A percentile compares a stretch with the other conserved stretches of the same genome.
Conservation (phyloP, 2,113 vertebrate genomes). For the Theristicus caerulescens region DNA sequence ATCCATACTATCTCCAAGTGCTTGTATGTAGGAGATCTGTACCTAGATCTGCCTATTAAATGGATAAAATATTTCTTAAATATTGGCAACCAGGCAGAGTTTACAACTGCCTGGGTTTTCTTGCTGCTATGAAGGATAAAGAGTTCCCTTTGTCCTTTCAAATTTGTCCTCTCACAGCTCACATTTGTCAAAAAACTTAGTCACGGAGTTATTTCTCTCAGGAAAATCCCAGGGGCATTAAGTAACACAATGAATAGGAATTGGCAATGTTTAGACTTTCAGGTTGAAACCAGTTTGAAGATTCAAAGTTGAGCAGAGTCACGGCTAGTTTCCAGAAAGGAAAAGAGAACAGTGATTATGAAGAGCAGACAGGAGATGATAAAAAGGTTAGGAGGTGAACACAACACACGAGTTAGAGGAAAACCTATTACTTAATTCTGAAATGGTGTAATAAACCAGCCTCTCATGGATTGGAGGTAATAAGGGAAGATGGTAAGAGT, state of each 20-base stretch:
- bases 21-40: neutral
- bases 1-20: neutral
- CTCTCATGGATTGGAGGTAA: neutral
- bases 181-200: neutral
- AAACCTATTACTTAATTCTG: slow-evolving; percentile 1
- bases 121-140: neutral
- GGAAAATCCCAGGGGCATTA: neutral
- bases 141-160: neutral
- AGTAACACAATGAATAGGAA: neutral
- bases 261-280: neutral
- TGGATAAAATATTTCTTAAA: neutral
- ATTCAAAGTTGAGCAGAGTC: neutral
- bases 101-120: neutral
- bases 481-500: neutral
- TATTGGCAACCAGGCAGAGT: neutral
- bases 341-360: neutral
- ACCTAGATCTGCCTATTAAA: neutral
- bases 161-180: neutral
- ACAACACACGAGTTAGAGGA: neutral
- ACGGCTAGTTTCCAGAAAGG: neutral
- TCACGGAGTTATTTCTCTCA: neutral
- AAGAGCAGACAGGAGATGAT: neutral
- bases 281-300: neutral
- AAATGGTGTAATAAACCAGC: neutral
- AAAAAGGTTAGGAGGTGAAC: slow-evolving; percentile 1